These are phyloP conservation scores for Heptranchias perlo DNA, from an alignment of 2,113 vertebrate genomes.

Conservation along the genomic window DNA sequence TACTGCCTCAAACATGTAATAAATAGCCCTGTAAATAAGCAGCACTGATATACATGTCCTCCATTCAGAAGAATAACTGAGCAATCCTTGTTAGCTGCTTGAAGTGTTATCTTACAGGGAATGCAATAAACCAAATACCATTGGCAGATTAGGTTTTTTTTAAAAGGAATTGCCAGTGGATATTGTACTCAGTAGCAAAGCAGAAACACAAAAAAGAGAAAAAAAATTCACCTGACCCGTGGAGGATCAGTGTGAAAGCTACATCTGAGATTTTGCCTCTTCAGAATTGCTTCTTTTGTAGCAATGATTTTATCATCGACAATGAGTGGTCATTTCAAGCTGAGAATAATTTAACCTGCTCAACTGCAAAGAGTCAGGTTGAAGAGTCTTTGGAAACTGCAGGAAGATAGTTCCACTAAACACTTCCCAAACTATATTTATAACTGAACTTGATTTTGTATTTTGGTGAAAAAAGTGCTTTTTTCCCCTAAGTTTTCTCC, in stretches of 20 bases:
- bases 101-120: neutral
- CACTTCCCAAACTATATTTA: neutral
- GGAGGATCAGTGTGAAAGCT: neutral
- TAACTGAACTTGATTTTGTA: neutral
- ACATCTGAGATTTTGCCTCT: neutral
- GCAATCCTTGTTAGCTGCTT: neutral
- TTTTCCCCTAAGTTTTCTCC: neutral
- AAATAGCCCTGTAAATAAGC: neutral
- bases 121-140: constrained; percentile 1
- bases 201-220: neutral
- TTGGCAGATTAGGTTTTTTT: neutral
- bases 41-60: neutral
- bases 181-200: neutral
- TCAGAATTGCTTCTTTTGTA: neutral
- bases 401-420: neutral
- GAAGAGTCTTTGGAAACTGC: neutral
- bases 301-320: neutral
- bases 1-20: neutral
- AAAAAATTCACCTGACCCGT: neutral
- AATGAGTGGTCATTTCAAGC: neutral
- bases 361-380: neutral
- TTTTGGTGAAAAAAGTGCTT: neutral
- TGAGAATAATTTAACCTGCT: neutral
- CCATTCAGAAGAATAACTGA: neutral
- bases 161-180: neutral